Evolutionary conservation across 2,888 invertebrate species (phyloP), one percentile per base, ranked within the genome.

Genomic region (Heliconius charithonia): DNA sequence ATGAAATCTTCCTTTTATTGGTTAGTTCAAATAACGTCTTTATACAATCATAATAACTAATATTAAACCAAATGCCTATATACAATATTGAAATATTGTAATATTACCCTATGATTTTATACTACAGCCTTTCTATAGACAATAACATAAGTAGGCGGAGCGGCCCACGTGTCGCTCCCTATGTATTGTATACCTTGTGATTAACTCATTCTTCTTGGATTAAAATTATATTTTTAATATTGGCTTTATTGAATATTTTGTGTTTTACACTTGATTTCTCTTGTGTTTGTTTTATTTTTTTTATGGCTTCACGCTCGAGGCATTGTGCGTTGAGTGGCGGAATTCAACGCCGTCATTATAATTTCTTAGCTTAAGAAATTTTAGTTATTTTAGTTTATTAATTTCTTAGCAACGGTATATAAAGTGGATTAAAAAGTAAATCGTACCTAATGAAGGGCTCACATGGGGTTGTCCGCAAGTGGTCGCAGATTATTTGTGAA

Each of bases 121-220:
- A 73, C 59, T 67, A 37, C n/a, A 67, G 67, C 76, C 25, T 73
- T 37, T 59, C 25, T 73, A 56, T 59, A 62, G 45, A 76, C 25
- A 67, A 75, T 75, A 67, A 37, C 71, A 37, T 75, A 65, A 66
- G 71, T 66, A 79, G 80, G 77, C 75, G 76, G 80, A 66, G 77
- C 67, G 10, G 77, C 86, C 86, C 88, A 86, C 86, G 84, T 86
- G 81, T 84, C 87, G 87, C 85, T 79, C 82, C 79, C 81, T 78
- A 81, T 86, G 87, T 89, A 89, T 90, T 89, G 89, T 87, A 87
- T 87, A 87, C 86, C 86, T 84, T 87, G 87, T 91, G 91, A 92
- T 92, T 92, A 92, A 91, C 89, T 88, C 85, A 69, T 74, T 78
- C 19, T 69, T 29, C 22, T n/a, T 45, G 63, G 75, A 75, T 37